These are phyloP conservation scores for Malurus splendens DNA, from an alignment of 2,797 vertebrate species.

Conservation along the genomic window DNA sequence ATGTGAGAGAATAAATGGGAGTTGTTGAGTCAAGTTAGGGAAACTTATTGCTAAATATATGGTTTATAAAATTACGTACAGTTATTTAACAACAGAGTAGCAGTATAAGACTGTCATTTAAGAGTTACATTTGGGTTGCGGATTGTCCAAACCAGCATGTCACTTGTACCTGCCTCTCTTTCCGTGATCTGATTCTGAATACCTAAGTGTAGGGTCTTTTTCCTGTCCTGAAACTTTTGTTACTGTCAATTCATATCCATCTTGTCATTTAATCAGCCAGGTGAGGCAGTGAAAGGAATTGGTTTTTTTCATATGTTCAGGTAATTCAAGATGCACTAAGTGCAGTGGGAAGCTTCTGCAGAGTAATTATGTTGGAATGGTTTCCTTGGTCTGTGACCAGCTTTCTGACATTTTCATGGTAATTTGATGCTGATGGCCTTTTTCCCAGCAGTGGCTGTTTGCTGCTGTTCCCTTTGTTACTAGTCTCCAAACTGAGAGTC, in stretches of 20 bases:
- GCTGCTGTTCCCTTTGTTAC: background rate
- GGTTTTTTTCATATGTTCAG: background rate
- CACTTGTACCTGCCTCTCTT: background rate
- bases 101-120: background rate
- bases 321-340: background rate
- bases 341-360: background rate
- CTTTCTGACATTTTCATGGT: background rate
- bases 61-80: background rate
- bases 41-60: rapidly evolving
- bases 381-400: background rate
- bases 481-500: background rate
- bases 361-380: background rate
- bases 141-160: background rate
- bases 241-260: background rate
- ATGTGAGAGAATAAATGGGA: background rate
- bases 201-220: background rate
- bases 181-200: background rate
- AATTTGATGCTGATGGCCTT: background rate
- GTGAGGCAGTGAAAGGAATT: background rate
- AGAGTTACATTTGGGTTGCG: background rate
- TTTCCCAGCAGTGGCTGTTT: background rate
- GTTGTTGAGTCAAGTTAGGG: background rate
- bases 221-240: background rate
- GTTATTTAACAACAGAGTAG: background rate
- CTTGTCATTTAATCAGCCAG: background rate